Conservation (phyloP, 2,797 vertebrate genomes). For the Okamejei kenojei region DNA sequence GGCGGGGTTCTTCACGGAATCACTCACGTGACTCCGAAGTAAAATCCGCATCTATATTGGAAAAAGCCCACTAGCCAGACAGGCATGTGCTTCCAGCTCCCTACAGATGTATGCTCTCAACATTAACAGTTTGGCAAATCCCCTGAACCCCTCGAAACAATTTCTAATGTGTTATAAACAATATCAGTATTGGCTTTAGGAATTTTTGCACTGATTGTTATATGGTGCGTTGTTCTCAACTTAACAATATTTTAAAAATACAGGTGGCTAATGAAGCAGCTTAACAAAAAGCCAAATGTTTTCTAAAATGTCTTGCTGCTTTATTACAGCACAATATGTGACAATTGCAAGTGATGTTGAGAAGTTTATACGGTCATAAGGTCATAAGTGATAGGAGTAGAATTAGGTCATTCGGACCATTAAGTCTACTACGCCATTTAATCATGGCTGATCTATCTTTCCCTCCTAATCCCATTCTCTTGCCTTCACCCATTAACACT, state of each 20-base stretch:
- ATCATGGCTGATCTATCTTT: no score
- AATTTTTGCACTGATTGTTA: not conserved
- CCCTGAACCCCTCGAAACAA: not conserved
- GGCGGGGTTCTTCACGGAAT: no score
- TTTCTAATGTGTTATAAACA: not conserved
- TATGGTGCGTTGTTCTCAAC: not conserved
- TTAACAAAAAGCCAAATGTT: constrained; percentile 42
- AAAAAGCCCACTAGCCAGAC: not conserved
- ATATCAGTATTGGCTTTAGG: not conserved
- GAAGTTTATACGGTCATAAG: constrained; percentile 43
- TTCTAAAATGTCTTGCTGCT: not conserved
- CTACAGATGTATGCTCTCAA: not conserved
- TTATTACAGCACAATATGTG: constrained; percentile 39
- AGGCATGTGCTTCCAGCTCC: not conserved
- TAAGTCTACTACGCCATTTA: no score
- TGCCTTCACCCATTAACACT: no score
- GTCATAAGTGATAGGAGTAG: no score
- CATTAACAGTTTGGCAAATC: not conserved
- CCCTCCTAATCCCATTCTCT: no score
- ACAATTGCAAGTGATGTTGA: constrained; percentile 44
- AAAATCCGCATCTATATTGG: not conserved
- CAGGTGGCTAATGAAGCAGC: constrained; percentile 45
- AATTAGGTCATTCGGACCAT: no score
- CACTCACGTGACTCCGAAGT: no score
- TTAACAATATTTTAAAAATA: constrained; percentile 3